Conservation (phyloP, 2,797 vertebrate species). For the Muscicapa striata region DNA sequence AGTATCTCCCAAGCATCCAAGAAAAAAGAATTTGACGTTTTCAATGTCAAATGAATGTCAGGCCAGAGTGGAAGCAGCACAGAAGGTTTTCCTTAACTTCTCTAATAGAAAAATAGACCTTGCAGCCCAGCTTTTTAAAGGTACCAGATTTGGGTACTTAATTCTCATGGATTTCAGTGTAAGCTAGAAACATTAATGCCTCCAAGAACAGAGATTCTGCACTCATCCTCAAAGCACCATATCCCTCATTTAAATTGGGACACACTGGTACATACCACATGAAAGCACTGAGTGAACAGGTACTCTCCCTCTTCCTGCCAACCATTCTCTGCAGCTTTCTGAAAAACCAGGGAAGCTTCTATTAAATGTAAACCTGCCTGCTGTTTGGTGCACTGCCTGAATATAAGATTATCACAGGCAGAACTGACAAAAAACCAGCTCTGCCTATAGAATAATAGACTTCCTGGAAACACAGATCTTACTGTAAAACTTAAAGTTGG, state of each 20-base stretch:
- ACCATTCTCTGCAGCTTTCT: not conserved
- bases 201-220: not conserved
- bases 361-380: not conserved
- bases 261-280: not conserved
- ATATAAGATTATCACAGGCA: not conserved
- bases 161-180: not conserved
- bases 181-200: not conserved
- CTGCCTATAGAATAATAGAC: not conserved
- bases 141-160: not conserved
- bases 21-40: conserved; percentile 17
- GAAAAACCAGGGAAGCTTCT: not conserved
- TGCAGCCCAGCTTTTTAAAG: not conserved
- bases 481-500: not conserved
- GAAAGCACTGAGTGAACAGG: not conserved
- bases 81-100: not conserved
- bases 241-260: not conserved
- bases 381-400: not conserved
- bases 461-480: not conserved
- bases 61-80: not conserved
- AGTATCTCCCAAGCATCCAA: conserved; percentile 16
- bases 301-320: not conserved
- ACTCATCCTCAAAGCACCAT: not conserved
- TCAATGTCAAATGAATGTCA: conserved; percentile 50
- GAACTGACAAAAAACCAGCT: not conserved
- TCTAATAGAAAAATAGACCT: not conserved